phyloP scores from a whole-genome alignment of 2,113 vertebrate species.

The Ibidorhyncha struthersii region DNA sequence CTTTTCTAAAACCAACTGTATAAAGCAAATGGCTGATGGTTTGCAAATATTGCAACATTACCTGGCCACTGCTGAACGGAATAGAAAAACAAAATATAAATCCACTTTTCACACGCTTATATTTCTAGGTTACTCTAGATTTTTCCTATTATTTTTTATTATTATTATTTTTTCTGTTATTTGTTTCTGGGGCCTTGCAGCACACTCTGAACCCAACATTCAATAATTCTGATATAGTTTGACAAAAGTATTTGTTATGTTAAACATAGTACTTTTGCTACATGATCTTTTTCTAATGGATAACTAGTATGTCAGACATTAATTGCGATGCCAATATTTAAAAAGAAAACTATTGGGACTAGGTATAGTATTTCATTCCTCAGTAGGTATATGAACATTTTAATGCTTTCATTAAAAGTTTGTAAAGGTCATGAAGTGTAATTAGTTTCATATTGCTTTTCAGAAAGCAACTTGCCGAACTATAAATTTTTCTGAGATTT shows the following conservation, averaged over 20 bases:
- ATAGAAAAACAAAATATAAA: neutral
- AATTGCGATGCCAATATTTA: neutral
- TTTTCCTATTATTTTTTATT: constrained; percentile 45
- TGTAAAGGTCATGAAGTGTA: neutral
- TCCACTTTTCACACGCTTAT: constrained; percentile 24
- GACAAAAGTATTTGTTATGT: constrained; percentile 43
- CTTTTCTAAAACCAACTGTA: neutral
- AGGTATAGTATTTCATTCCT: neutral
- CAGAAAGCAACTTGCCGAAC: neutral
- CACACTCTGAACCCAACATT: neutral
- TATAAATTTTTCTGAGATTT: neutral
- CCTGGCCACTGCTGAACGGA: neutral
- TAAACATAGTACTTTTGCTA: constrained; percentile 23
- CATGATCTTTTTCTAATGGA: constrained; percentile 50
- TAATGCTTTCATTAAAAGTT: constrained; percentile 14
- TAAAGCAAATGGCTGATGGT: neutral
- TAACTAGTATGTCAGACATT: constrained; percentile 29
- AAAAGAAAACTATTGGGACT: neutral
- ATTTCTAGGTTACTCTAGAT: constrained; percentile 28
- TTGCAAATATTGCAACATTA: constrained; percentile 17
- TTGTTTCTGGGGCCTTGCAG: constrained; percentile 26
- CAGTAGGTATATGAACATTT: neutral
- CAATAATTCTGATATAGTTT: neutral
- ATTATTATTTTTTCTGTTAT: no score
- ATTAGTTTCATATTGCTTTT: neutral